These are phyloP conservation scores for Cyanocitta stelleri DNA, from an alignment of 2,113 vertebrate species.

Conservation along the genomic window DNA sequence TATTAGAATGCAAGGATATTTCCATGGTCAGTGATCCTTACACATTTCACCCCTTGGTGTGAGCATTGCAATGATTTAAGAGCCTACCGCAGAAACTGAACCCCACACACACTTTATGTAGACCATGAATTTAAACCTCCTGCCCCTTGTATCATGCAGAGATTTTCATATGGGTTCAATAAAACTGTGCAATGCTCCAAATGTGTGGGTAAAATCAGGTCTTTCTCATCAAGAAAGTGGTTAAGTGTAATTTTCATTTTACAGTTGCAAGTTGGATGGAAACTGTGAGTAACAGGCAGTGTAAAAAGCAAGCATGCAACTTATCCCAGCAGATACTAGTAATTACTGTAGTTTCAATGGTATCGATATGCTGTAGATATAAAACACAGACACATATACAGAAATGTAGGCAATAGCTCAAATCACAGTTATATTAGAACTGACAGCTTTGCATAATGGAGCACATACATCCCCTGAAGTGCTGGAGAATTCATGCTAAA, in stretches of 20 bases:
- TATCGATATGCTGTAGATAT: background rate
- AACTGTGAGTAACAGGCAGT: slow-evolving; percentile 18
- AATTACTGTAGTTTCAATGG: background rate
- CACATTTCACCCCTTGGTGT: background rate
- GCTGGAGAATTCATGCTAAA: background rate
- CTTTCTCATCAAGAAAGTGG: slow-evolving; percentile 32
- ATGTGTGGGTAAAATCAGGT: slow-evolving; percentile 34
- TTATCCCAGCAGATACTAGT: background rate
- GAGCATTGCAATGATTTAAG: background rate
- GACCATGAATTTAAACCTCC: background rate
- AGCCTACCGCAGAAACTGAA: background rate
- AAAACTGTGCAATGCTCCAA: background rate
- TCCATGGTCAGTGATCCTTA: background rate
- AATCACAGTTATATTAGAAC: background rate
- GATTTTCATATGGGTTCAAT: slow-evolving; percentile 50
- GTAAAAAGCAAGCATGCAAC: background rate
- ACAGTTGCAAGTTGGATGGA: slow-evolving; percentile 9
- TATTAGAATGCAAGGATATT: background rate
- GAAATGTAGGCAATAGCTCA: background rate
- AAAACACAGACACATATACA: background rate
- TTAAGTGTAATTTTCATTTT: slow-evolving; percentile 8
- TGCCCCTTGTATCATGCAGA: background rate
- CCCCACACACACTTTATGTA: background rate
- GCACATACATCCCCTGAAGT: background rate
- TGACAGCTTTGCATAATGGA: background rate